These are phyloP conservation scores for Ammodytes dubius DNA, from an alignment of 2,113 vertebrate genomes.

Conservation along the genomic window DNA sequence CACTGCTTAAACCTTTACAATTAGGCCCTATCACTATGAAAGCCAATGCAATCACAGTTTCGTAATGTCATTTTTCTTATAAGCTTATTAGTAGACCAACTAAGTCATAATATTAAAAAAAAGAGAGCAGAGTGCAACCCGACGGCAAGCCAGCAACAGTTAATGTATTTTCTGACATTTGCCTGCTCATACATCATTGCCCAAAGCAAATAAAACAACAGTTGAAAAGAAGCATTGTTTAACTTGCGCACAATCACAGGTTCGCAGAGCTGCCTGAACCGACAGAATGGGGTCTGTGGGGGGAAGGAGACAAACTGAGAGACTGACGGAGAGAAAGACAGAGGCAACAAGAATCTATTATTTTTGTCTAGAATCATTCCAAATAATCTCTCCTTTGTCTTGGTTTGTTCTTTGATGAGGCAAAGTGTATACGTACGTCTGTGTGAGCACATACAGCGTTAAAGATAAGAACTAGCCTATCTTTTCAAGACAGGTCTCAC, in stretches of 20 bases:
- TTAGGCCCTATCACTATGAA: neutral
- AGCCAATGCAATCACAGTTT: neutral
- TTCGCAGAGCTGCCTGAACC: constrained; percentile 48
- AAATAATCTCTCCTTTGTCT: constrained; percentile 27
- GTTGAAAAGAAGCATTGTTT: constrained; percentile 57
- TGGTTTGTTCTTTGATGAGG: constrained; percentile 21
- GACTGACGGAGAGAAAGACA: constrained; percentile 22
- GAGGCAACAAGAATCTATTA: constrained; percentile 15
- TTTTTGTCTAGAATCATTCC: constrained; percentile 2
- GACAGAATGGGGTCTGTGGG: constrained; percentile 68
- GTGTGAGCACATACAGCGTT: neutral
- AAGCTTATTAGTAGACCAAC: neutral
- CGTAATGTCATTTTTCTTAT: constrained; percentile 6
- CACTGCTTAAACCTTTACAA: neutral
- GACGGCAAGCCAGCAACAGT: constrained; percentile 26
- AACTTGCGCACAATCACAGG: constrained; percentile 54
- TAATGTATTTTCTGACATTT: constrained; percentile 61
- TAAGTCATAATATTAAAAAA: constrained; percentile 5
- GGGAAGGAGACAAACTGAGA: constrained; percentile 29
- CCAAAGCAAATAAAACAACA: constrained; percentile 66
- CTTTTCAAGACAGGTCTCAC: constrained; percentile 28
- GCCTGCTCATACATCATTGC: constrained; percentile 39
- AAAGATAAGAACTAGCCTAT: constrained; percentile 11
- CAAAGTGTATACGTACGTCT: neutral
- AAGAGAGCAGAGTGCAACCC: constrained; percentile 6